These are phyloP conservation scores for Pterocles burchelli DNA, from an alignment of 2,113 vertebrate genomes.

Conservation along the genomic window DNA sequence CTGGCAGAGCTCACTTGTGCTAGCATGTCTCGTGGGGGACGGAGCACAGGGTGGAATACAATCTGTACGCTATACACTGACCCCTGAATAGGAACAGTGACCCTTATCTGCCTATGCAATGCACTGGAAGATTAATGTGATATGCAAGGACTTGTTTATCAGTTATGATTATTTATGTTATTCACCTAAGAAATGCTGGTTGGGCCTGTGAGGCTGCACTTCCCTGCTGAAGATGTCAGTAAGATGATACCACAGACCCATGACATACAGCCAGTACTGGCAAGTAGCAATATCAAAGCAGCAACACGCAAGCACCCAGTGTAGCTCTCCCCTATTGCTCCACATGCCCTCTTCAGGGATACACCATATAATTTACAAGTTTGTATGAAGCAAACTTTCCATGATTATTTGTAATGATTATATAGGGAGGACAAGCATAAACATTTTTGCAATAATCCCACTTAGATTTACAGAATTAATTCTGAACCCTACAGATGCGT, in stretches of 20 bases:
- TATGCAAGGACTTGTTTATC: background rate
- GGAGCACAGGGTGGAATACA: background rate
- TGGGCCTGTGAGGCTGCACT: background rate
- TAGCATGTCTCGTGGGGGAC: background rate
- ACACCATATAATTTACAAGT: background rate
- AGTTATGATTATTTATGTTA: background rate
- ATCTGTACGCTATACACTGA: background rate
- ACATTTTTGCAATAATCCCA: background rate
- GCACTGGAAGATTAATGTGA: background rate
- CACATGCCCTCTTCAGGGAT: background rate
- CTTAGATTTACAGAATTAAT: background rate
- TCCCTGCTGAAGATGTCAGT: background rate
- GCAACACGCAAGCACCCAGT: background rate
- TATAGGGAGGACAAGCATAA: background rate
- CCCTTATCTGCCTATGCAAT: background rate
- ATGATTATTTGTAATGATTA: background rate
- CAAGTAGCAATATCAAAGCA: background rate
- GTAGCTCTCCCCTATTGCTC: fast-evolving
- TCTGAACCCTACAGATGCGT: background rate
- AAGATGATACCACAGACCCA: background rate
- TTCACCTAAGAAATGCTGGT: background rate
- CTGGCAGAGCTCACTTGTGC: background rate
- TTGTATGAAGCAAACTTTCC: background rate
- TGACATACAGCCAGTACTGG: background rate
- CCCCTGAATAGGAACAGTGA: background rate